These are phyloP conservation scores for Aythya baeri DNA, from an alignment of 2,113 vertebrate genomes.

Conservation along the genomic window DNA sequence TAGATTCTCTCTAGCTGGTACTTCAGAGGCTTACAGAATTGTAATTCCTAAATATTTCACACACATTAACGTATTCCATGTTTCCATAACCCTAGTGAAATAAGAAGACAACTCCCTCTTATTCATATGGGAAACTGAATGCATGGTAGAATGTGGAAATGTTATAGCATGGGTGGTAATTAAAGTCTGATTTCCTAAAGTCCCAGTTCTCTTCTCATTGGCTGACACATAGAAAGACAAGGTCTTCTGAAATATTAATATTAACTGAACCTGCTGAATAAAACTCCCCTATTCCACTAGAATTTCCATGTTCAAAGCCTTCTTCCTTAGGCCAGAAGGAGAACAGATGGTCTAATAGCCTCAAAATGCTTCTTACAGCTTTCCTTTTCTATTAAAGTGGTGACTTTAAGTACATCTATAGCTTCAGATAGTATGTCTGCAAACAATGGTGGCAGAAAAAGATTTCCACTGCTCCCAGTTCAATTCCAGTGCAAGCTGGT, in stretches of 20 bases:
- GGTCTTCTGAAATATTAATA: not conserved
- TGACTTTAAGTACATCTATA: not conserved
- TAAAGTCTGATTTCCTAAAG: not conserved
- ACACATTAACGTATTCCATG: not conserved
- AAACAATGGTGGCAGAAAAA: not conserved
- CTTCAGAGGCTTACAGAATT: not conserved
- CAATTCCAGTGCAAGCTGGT: not conserved
- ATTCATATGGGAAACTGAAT: not conserved
- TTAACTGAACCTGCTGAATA: not conserved
- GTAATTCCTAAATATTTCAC: constrained; percentile 3
- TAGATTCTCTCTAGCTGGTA: not conserved
- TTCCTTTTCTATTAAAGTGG: not conserved
- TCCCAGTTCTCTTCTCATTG: not conserved
- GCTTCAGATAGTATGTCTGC: not conserved
- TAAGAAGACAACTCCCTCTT: not conserved
- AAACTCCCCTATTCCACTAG: not conserved
- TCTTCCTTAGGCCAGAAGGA: not conserved
- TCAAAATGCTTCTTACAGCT: not conserved
- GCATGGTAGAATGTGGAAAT: not conserved
- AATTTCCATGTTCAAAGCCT: not conserved
- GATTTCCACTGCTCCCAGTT: not conserved
- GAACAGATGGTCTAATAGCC: not conserved
- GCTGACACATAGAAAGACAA: not conserved
- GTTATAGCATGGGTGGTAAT: not conserved
- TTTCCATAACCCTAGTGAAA: not conserved